Evolutionary conservation across 2,888 invertebrate species (phyloP).

Genomic region (Drosophila austrosaltans): DNA sequence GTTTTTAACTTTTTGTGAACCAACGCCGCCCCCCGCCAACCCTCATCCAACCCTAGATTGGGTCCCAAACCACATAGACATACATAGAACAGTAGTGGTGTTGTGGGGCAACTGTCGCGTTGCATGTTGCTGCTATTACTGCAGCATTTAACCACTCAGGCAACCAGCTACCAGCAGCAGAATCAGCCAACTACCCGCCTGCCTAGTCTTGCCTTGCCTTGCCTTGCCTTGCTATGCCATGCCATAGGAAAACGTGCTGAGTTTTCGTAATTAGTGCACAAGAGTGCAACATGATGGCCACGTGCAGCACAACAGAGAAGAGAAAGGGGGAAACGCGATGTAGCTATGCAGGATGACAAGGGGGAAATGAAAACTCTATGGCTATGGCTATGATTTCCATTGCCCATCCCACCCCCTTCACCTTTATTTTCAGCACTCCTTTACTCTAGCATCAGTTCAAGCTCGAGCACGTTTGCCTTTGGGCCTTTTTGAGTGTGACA

Average conservation of each 20-base stretch:
- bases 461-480: slow-evolving; percentile 65
- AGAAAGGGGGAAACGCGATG: not conserved
- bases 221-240: slow-evolving; percentile 33
- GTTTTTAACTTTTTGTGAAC: slow-evolving; percentile 69
- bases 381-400: slow-evolving; percentile 39
- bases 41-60: slow-evolving; percentile 21
- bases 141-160: slow-evolving; percentile 77
- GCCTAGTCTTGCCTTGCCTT: slow-evolving; percentile 18
- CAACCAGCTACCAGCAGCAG: slow-evolving; percentile 42
- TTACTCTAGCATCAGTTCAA: slow-evolving; percentile 18
- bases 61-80: slow-evolving; percentile 24
- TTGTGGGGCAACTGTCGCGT: slow-evolving; percentile 66
- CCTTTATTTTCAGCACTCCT: not conserved
- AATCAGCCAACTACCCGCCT: slow-evolving; percentile 33
- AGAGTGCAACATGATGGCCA: slow-evolving; percentile 66
- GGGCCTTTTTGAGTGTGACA: slow-evolving; percentile 69
- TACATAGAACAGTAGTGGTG: slow-evolving; percentile 17
- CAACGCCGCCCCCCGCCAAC: slow-evolving; percentile 6
- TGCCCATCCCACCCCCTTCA: not conserved
- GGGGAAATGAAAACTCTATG: slow-evolving; percentile 6
- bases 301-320: slow-evolving; percentile 45
- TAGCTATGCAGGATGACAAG: too few species aligned
- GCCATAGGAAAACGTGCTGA: slow-evolving; percentile 75
- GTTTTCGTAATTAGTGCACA: slow-evolving; percentile 79
- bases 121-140: slow-evolving; percentile 78